phyloP scores from a whole-genome alignment of 2,113 vertebrate genomes.

The Suricata suricatta region DNA sequence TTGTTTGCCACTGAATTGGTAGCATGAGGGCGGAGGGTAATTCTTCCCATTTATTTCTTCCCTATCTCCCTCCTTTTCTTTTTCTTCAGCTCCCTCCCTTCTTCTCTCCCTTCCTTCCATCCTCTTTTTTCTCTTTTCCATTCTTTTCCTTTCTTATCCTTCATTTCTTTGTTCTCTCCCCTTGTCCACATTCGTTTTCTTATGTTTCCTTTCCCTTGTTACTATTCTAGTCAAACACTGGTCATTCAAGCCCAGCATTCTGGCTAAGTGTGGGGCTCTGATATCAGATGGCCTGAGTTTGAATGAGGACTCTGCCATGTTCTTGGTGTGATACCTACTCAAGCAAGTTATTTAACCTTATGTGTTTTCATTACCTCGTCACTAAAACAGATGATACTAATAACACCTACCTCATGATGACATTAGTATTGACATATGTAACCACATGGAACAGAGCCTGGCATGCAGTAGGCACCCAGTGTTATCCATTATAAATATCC shows the following conservation, averaged over 20 bases:
- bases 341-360: background rate
- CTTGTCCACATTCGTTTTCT: background rate
- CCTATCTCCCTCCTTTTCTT: background rate
- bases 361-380: background rate
- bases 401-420: background rate
- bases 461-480: background rate
- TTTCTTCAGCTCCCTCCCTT: too few relatives aligned
- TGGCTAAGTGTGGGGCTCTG: background rate
- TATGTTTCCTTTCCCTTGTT: background rate
- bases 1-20: background rate
- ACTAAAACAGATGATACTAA: background rate
- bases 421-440: background rate
- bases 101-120: too few relatives aligned
- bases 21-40: background rate
- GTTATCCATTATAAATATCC: background rate
- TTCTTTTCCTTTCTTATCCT: background rate
- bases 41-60: background rate
- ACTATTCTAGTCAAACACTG: background rate
- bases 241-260: background rate
- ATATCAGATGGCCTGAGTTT: background rate
- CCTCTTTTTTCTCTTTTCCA: background rate
- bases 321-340: background rate
- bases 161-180: background rate
- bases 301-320: background rate
- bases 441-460: background rate